Evolutionary conservation across 2,797 vertebrate genomes (phyloP), one percentile per base, ranked within the genome.

Genomic region (Pseudomugil tenellus): DNA sequence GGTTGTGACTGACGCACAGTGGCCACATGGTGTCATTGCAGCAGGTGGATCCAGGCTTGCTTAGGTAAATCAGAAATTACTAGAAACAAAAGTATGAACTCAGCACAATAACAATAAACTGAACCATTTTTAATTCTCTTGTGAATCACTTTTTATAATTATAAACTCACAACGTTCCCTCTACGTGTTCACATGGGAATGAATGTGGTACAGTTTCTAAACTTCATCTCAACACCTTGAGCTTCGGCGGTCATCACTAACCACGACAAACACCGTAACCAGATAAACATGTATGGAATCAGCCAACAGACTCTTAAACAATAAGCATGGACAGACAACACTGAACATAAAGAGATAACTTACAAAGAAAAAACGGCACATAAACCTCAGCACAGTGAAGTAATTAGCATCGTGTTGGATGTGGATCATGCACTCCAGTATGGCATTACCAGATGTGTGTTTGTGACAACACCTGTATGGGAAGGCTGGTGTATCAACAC

Each of bases 11-110:
- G 87, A 68, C 76, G 39, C 80, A 3, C 11, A 7, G 12, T 83
- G 89, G 87, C 25, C 58, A 56, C 43, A 6, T 0, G 4, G 0
- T 2, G 77, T 49, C 41, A 89, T 63, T 80, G 60, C 82, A 79
- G 2, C 34, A 0, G 10, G 10, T 7, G 3, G 17, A 13, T 16
- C 10, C 49, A 69, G 49, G 6, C 21, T 21, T 46, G 9, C 3
- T n/a, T 7, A 6, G 2, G 17, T 43, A 9, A 46, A 49, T 25
- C 21, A 25, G 21, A 12, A 49, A 49, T 25, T 12, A 2, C 41
- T 46, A 8, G 25, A 35, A 29, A 29, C 48, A n/a, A 21, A 46
- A 13, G 46, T 31, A 35, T 3, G 19, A 28, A 13, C 17, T 21
- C 19, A 29, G 3, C 17, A 63, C 19, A 46, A 23, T 23, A 0